Conservation (phyloP, 2,797 vertebrate species). For the Melanotaenia parkinsoni region DNA sequence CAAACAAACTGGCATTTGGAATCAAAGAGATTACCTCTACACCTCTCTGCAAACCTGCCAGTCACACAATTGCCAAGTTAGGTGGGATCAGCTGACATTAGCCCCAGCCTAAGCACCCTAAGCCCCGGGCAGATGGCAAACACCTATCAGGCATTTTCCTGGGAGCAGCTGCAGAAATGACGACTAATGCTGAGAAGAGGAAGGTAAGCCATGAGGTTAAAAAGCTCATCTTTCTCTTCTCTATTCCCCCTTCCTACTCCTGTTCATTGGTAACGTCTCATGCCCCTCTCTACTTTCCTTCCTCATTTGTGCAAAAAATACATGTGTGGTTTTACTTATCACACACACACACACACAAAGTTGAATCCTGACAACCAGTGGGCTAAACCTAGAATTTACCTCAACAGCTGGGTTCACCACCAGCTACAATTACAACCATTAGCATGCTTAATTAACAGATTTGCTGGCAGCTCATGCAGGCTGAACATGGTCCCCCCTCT, state of each 20-base stretch:
- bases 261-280: constrained; percentile 47
- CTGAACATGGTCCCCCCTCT: constrained; percentile 57
- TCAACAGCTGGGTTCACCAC: constrained; percentile 84
- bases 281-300: constrained; percentile 27
- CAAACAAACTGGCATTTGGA: not conserved
- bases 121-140: constrained; percentile 65
- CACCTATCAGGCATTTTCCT: constrained; percentile 66
- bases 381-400: constrained; percentile 83
- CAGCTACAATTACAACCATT: constrained; percentile 81
- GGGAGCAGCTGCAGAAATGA: constrained; percentile 70
- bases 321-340: constrained; percentile 30
- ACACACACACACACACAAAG: constrained; percentile 45
- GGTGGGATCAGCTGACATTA: constrained; percentile 61
- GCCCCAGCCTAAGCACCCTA: constrained; percentile 48
- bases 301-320: constrained; percentile 57
- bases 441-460: constrained; percentile 86
- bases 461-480: constrained; percentile 80
- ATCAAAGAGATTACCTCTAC: constrained; percentile 37
- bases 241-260: constrained; percentile 17
- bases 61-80: constrained; percentile 44
- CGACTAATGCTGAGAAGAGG: constrained; percentile 41
- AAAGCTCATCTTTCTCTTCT: constrained; percentile 39
- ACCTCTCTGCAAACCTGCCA: constrained; percentile 39
- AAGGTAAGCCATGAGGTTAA: constrained; percentile 48
- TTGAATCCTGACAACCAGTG: constrained; percentile 74